phyloP scores from a whole-genome alignment of 2,797 vertebrate genomes.

The Phylloscopus collybita region DNA sequence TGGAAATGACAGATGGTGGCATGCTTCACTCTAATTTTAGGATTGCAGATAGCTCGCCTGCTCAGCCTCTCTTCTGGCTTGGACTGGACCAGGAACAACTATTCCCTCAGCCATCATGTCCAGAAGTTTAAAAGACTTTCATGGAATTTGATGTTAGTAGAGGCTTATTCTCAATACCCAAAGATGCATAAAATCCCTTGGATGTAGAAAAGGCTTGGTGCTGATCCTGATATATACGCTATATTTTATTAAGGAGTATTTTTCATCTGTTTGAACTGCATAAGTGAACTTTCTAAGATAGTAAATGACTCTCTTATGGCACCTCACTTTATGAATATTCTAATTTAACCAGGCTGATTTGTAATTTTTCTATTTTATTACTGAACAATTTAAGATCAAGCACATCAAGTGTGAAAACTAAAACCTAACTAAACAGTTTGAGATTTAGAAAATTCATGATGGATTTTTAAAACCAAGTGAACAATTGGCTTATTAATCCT shows the following conservation, averaged over 20 bases:
- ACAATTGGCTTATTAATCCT: constrained; percentile 65
- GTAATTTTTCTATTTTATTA: constrained; percentile 67
- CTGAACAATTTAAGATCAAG: constrained; percentile 64
- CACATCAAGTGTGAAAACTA: constrained; percentile 63
- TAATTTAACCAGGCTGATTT: constrained; percentile 67
- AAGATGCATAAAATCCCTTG: neutral
- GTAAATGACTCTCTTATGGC: constrained; percentile 55
- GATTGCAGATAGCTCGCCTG: neutral
- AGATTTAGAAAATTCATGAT: constrained; percentile 71
- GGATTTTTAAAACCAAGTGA: constrained; percentile 68
- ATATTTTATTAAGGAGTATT: constrained; percentile 35
- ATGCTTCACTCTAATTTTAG: constrained; percentile 33
- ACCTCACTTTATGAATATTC: constrained; percentile 68
- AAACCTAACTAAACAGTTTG: constrained; percentile 65
- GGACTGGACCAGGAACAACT: neutral
- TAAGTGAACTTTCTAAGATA: constrained; percentile 47
- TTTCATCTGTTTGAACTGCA: constrained; percentile 52
- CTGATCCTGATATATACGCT: neutral
- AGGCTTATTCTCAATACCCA: neutral
- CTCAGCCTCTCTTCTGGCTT: neutral
- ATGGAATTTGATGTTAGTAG: neutral
- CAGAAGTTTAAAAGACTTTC: neutral
- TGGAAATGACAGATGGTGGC: constrained; percentile 24
- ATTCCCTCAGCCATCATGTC: neutral
- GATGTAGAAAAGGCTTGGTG: neutral